These are phyloP conservation scores for Ctenosaura bakeri DNA, from an alignment of 2,797 vertebrate species.

Conservation along the genomic window DNA sequence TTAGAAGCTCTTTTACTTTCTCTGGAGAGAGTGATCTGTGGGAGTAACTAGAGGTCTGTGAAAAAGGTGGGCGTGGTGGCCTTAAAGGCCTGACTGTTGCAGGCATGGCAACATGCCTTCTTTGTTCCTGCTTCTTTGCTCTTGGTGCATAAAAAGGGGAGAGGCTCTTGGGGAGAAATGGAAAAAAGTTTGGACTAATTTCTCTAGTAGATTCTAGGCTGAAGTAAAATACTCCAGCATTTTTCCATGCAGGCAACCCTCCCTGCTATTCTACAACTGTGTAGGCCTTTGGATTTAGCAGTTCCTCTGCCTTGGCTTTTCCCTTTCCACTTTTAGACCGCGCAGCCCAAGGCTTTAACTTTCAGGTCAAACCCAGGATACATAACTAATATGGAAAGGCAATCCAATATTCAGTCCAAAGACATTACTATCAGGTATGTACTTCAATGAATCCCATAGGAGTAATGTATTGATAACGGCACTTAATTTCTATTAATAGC, in stretches of 20 bases:
- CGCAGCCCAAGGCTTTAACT: neutral
- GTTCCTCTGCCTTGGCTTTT: neutral
- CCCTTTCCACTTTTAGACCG: neutral
- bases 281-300: neutral
- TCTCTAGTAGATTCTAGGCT: neutral
- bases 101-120: neutral
- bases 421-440: neutral
- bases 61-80: neutral
- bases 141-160: neutral
- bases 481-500: slow-evolving; percentile 1
- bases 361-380: neutral
- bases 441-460: neutral
- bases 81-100: neutral
- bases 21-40: neutral
- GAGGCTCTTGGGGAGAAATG: neutral
- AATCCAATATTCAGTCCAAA: neutral
- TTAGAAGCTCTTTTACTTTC: neutral
- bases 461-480: neutral
- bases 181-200: neutral
- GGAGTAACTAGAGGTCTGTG: neutral
- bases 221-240: no score
- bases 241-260: neutral
- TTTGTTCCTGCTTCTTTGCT: neutral
- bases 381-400: neutral
- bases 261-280: neutral